Conservation (phyloP, 2,113 vertebrate species). For the Oplegnathus fasciatus region DNA sequence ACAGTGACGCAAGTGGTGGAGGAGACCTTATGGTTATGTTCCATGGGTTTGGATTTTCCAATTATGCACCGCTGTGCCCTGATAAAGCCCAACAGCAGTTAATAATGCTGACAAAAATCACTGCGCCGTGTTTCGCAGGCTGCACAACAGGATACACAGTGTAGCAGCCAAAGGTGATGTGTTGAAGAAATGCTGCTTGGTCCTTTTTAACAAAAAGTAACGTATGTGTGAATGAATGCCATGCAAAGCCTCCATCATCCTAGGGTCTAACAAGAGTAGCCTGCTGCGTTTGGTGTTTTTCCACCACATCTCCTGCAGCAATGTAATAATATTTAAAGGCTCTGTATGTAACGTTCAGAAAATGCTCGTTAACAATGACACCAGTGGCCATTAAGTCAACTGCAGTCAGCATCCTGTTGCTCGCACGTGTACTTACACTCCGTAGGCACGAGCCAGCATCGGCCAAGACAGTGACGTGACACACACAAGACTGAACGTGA, state of each 20-base stretch:
- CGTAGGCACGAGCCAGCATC: no score
- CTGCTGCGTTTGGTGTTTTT: slow-evolving; percentile 5
- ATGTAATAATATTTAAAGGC: not conserved
- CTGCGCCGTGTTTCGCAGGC: slow-evolving; percentile 27
- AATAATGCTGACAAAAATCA: slow-evolving; percentile 53
- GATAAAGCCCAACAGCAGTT: slow-evolving; percentile 53
- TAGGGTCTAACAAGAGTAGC: not conserved
- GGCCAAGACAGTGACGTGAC: no score
- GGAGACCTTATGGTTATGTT: slow-evolving; percentile 51
- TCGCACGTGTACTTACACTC: no score
- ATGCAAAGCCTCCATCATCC: not conserved
- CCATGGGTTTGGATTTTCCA: slow-evolving; percentile 59
- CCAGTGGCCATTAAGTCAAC: no score
- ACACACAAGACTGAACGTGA: no score
- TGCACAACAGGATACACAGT: slow-evolving; percentile 27
- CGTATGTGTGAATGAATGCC: not conserved
- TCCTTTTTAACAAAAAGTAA: slow-evolving; percentile 13
- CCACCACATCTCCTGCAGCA: not conserved
- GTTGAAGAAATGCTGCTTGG: not conserved
- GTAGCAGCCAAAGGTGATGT: slow-evolving; percentile 4
- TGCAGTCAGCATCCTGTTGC: no score
- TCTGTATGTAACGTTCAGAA: no score
- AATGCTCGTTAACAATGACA: no score
- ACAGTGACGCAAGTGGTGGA: slow-evolving; percentile 24
- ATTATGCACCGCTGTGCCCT: slow-evolving; percentile 41